phyloP scores from a whole-genome alignment of 2,113 vertebrate species.

The Suricata suricatta region DNA sequence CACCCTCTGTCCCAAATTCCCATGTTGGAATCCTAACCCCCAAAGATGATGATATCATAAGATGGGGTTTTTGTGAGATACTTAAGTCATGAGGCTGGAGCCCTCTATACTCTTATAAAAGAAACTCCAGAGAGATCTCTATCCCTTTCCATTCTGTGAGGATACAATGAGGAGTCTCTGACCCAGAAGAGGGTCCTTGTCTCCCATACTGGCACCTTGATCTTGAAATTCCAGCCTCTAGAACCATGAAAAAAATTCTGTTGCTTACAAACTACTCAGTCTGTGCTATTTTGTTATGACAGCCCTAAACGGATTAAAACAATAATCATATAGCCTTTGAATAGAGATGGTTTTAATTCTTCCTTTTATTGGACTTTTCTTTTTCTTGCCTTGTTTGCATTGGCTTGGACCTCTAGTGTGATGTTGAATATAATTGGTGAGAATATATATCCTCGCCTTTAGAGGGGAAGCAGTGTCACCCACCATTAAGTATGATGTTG shows the following conservation, averaged over 20 bases:
- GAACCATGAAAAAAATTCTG: neutral
- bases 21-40: neutral
- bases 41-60: neutral
- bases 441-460: neutral
- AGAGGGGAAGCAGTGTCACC: neutral
- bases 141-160: neutral
- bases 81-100: neutral
- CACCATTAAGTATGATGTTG: neutral
- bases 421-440: neutral
- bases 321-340: neutral
- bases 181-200: neutral
- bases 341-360: neutral
- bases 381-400: neutral
- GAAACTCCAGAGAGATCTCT: neutral
- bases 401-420: neutral
- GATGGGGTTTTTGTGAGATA: neutral
- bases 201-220: too few species aligned
- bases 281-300: neutral
- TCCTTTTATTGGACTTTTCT: neutral
- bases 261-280: neutral
- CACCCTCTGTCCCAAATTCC: neutral
- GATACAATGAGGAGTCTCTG: neutral
- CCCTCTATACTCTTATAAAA: neutral
- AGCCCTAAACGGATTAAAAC: neutral
- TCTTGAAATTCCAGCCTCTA: neutral